Percentiles rank a stretch among this genome's conserved stretches.
Conservation (phyloP, 2,797 vertebrate species). For the Argentina silus region DNA sequence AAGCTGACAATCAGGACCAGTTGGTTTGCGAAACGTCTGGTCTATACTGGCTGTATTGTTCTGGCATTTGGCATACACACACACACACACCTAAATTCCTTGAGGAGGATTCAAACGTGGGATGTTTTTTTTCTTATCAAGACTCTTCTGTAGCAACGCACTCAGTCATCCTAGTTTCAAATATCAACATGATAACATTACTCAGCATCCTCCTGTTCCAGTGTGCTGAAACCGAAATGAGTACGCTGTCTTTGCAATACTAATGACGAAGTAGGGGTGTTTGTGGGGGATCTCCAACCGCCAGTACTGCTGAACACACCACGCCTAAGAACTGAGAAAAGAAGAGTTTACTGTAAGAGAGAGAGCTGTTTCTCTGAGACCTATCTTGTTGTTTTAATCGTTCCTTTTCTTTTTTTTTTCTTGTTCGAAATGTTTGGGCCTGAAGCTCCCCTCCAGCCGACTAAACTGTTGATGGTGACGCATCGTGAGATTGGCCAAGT, state of each 20-base stretch:
- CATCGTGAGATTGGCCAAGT: not conserved
- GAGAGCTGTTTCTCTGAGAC: not conserved
- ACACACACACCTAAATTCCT: not conserved
- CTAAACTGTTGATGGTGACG: not conserved
- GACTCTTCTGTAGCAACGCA: conserved; percentile 21
- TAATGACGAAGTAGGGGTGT: too few relatives aligned
- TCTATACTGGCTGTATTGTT: conserved; percentile 21
- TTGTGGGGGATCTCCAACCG: too few relatives aligned
- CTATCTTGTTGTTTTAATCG: not conserved
- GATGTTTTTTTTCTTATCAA: conserved; percentile 8
- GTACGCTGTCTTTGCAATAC: too few relatives aligned
- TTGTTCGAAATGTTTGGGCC: not conserved
- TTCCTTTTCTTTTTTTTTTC: too few relatives aligned
- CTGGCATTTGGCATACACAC: conserved; percentile 5
- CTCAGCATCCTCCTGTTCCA: too few relatives aligned
- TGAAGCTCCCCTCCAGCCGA: not conserved
- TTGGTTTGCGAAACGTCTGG: not conserved
- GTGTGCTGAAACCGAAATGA: too few relatives aligned
- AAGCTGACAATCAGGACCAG: conserved; percentile 17
- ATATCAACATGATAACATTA: not conserved
- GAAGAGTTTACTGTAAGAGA: not conserved
- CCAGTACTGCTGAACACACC: too few relatives aligned
- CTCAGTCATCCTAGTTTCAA: conserved; percentile 25
- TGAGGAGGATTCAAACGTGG: not conserved
- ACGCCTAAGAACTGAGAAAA: not conserved